phyloP scores from a whole-genome alignment of 1,140 invertebrate species.

The Colletes latitarsis region DNA sequence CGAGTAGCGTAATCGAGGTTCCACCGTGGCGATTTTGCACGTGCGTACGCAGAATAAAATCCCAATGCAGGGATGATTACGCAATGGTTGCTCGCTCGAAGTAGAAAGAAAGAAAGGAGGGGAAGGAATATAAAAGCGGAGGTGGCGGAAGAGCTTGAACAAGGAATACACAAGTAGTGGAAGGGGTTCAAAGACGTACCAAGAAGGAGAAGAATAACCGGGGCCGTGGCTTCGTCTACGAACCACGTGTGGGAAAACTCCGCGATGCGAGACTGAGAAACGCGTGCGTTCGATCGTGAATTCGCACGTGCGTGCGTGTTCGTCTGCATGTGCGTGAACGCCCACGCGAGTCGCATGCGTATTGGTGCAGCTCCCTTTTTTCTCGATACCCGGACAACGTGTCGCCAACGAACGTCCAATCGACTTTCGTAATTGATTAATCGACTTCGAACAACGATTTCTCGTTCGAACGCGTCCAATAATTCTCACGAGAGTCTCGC shows the following conservation, averaged over 20 bases:
- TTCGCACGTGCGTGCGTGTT: constrained; percentile 59
- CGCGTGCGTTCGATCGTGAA: constrained; percentile 74
- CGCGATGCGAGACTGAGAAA: constrained; percentile 81
- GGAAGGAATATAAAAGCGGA: constrained; percentile 72
- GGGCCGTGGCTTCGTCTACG: constrained; percentile 56
- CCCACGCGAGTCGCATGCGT: constrained; percentile 28
- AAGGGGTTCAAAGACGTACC: constrained; percentile 59
- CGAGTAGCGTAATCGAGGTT: no score
- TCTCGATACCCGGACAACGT: neutral
- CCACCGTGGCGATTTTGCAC: neutral
- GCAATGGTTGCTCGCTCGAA: constrained; percentile 30
- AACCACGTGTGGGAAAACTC: constrained; percentile 78
- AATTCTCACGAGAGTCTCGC: no score
- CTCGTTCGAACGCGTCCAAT: neutral
- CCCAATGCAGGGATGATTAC: constrained; percentile 28
- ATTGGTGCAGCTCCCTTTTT: constrained; percentile 10
- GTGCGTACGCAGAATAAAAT: constrained; percentile 12
- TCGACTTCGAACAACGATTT: neutral
- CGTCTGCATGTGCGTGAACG: constrained; percentile 2
- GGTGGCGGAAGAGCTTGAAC: constrained; percentile 36
- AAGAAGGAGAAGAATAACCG: constrained; percentile 74
- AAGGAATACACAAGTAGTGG: constrained; percentile 50
- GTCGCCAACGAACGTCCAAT: neutral
- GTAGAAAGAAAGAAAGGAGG: constrained; percentile 6
- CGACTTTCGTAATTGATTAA: neutral